A percentile compares a stretch with the other conserved stretches of the same genome.
phyloP scores from a whole-genome alignment of 2,888 invertebrate genomes.

The Tachina fera region DNA sequence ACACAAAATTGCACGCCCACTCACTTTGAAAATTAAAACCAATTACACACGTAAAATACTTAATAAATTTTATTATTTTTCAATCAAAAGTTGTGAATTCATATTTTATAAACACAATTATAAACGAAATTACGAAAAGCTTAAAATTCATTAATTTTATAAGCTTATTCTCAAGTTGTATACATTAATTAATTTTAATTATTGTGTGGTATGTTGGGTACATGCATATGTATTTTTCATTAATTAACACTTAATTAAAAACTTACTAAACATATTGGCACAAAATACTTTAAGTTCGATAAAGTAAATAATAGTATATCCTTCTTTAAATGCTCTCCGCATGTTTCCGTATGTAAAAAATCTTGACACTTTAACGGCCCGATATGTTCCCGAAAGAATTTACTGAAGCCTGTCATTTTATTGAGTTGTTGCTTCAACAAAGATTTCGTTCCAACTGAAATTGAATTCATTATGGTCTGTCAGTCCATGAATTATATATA shows the following conservation, averaged over 20 bases:
- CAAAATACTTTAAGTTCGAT: conserved; percentile 76
- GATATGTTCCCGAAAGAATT: conserved; percentile 72
- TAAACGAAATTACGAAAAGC: no score
- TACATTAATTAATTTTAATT: no score
- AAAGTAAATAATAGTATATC: conserved; percentile 67
- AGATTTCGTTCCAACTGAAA: conserved; percentile 42
- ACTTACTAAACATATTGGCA: conserved; percentile 75
- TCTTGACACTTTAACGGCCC: conserved; percentile 71
- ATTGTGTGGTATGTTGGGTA: no score
- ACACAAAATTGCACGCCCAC: no score
- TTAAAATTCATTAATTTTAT: no score
- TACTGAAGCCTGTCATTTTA: conserved; percentile 76
- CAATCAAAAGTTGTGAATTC: no score
- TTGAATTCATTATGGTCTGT: neutral
- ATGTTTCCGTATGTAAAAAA: conserved; percentile 75
- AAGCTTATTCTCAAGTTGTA: no score
- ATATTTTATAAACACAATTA: no score
- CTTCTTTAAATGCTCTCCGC: conserved; percentile 66
- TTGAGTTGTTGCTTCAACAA: conserved; percentile 18
- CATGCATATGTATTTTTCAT: neutral
- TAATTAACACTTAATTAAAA: neutral
- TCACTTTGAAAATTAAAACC: no score
- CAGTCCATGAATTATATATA: conserved; percentile 1
- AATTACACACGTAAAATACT: no score
- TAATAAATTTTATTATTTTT: no score